Evolutionary conservation across 2,113 vertebrate species (phyloP), one percentile per base, ranked within the genome.

Genomic region (Daubentonia madagascariensis): DNA sequence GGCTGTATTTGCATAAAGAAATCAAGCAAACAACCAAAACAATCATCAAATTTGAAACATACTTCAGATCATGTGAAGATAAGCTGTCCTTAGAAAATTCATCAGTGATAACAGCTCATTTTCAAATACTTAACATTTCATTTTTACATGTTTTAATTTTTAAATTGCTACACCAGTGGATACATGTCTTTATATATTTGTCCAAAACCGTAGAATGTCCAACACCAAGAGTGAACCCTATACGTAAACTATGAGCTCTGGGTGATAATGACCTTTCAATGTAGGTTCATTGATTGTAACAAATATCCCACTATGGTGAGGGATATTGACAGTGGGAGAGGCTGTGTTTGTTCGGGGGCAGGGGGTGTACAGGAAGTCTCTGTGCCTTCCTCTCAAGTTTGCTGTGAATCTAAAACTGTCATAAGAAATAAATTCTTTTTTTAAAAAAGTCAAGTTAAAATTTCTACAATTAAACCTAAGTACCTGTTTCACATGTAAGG

Each of bases 401-500:
- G 9, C 48, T 83, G 32, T 25, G 23, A 81, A 18, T 9, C 57
- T 54, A 68, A 83, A 75, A 40, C 37, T 45, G 59, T 45, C 25
- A 11, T 57, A 48, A 75, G 45, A 75, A 88, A 48, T 50, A 79
- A 59, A 48, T 14, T 37, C 32, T 16, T 45, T 52, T 40, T 59
- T 83, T 6, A 63, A 40, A 87, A 88, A 93, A 79, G 50, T 79
- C 50, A 45, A 94, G n/a, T 48, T 67, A 85, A 88, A 63, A 12
- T 75, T 35, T 81, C 54, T 43, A 65, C n/a, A 87, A 12, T 43
- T 65, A 78, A 90, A 35, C 30, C 32, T 10, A 25, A 54, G 5
- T 35, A 25, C 52, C 25, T 30, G 5, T 78, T 85, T 88, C 40
- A 32, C 23, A 23, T 25, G 23, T 40, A 23, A 23, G 61, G 25